A percentile compares a stretch with the other conserved stretches of the same genome.
phyloP scores from a whole-genome alignment of 2,113 vertebrate species.

The Brachyhypopomus occidentalis region DNA sequence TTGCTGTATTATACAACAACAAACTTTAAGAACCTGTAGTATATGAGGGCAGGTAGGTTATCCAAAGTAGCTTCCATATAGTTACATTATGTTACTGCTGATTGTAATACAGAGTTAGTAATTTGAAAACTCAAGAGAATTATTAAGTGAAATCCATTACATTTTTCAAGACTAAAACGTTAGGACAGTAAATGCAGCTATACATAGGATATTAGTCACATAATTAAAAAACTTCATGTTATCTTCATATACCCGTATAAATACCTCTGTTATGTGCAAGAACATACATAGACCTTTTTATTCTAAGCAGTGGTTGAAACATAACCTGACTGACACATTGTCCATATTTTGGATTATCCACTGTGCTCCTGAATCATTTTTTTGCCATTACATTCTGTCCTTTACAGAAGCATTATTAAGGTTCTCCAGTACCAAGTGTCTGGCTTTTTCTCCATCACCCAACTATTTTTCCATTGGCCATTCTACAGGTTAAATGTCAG shows the following conservation, averaged over 20 bases:
- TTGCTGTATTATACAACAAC: background rate
- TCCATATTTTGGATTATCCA: background rate
- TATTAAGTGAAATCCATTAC: no score
- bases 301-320: background rate
- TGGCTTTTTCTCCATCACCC: background rate
- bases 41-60: no score
- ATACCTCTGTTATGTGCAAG: no score
- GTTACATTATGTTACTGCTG: no score
- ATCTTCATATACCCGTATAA: no score
- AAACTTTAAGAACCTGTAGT: background rate
- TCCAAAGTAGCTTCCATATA: no score
- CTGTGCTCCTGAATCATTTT: background rate
- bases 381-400: background rate
- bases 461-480: conserved; percentile 33
- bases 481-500: conserved; percentile 39
- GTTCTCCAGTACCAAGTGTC: conserved; percentile 11
- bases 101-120: no score
- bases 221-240: no score
- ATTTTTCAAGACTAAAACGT: no score
- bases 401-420: conserved; percentile 23
- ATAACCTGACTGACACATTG: background rate
- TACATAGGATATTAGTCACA: no score
- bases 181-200: no score
- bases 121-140: no score
- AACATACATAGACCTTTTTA: background rate